These are phyloP conservation scores for Leptocoma aspasia DNA, from an alignment of 2,113 vertebrate genomes.

Conservation along the genomic window DNA sequence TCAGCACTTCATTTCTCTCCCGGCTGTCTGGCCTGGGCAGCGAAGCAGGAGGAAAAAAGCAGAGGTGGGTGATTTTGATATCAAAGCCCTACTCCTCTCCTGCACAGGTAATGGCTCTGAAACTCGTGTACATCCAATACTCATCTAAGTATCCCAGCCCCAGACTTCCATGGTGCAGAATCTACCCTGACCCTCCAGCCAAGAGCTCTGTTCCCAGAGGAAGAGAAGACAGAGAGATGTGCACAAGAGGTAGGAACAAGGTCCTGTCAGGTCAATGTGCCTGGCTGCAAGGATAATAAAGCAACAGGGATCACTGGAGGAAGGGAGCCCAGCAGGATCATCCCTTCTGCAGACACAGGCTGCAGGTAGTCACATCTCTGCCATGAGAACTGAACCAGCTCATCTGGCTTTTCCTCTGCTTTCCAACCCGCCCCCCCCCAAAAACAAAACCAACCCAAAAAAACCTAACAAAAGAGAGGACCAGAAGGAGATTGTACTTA, in stretches of 20 bases:
- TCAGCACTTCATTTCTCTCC: not conserved
- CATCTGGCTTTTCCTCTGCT: not conserved
- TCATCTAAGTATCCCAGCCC: not conserved
- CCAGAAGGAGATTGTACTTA: not conserved
- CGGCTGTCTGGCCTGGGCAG: not conserved
- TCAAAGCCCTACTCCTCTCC: not conserved
- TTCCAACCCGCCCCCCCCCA: not conserved
- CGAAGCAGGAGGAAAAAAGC: not conserved
- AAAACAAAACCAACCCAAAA: not conserved
- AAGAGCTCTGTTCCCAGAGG: rapidly evolving
- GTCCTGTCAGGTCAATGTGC: not conserved
- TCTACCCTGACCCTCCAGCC: not conserved
- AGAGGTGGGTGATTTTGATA: not conserved
- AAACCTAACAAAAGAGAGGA: not conserved
- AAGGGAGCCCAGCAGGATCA: not conserved
- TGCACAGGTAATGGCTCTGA: not conserved
- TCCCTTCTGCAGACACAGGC: not conserved
- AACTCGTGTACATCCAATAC: not conserved
- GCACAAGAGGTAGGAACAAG: not conserved
- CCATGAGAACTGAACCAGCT: not conserved
- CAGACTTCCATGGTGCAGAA: not conserved
- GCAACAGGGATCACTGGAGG: not conserved
- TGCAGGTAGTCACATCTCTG: not conserved
- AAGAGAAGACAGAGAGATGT: not conserved
- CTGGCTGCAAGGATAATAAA: not conserved